These are phyloP conservation scores for Xanthia icteritia DNA, from an alignment of 2,888 invertebrate species.

Conservation along the genomic window DNA sequence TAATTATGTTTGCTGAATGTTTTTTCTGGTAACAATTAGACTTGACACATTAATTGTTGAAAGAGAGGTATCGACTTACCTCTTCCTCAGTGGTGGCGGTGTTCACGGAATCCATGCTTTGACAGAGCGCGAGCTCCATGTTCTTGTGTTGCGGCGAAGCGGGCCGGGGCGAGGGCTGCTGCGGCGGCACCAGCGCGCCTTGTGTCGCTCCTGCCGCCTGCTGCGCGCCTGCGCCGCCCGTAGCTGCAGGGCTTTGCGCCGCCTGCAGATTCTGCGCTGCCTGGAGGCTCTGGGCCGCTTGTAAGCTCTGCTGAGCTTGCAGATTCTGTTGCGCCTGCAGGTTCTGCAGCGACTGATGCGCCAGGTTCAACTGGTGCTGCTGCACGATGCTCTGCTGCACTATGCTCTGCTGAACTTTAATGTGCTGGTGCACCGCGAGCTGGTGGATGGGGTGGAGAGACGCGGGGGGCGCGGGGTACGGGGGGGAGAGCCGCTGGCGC, in stretches of 20 bases:
- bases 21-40: conserved; percentile 18
- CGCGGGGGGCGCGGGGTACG: conserved; percentile 89
- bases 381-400: conserved; percentile 89
- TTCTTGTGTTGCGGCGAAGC: conserved; percentile 87
- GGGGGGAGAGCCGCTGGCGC: conserved; percentile 91
- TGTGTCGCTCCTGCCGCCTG: conserved; percentile 83
- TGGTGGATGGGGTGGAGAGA: conserved; percentile 87
- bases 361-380: conserved; percentile 88
- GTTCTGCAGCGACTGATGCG: conserved; percentile 87
- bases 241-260: conserved; percentile 82
- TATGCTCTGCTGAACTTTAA: conserved; percentile 88
- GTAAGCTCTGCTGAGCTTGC: conserved; percentile 77
- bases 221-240: conserved; percentile 83
- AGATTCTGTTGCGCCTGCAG: conserved; percentile 83
- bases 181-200: conserved; percentile 87
- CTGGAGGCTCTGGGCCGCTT: conserved; percentile 79
- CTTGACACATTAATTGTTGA: conserved; percentile 1
- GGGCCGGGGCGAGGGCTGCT: conserved; percentile 86
- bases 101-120: conserved; percentile 99
- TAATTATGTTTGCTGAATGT: conserved; percentile 39
- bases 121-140: conserved; percentile 95
- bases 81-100: conserved; percentile 99
- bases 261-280: conserved; percentile 76
- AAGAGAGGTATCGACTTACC: conserved; percentile 92
- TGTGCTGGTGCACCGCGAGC: conserved; percentile 88